Percentiles rank a stretch among this genome's conserved stretches.
Conservation (phyloP, 2,888 invertebrate species). For the Gisinianus flammeolus region DNA sequence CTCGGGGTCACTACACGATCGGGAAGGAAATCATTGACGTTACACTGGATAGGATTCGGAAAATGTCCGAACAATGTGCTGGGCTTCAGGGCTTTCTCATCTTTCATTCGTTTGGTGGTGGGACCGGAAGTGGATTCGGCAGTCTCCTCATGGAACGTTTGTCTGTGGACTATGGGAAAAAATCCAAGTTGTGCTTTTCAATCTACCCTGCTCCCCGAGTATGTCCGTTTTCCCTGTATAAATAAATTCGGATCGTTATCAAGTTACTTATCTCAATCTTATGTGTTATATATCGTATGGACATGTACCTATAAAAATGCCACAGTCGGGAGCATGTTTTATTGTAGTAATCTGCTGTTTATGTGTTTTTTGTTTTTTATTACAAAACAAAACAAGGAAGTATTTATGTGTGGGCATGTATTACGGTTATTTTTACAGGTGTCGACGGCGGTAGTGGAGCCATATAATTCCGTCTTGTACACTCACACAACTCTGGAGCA, state of each 20-base stretch:
- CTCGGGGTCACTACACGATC: conserved; percentile 96
- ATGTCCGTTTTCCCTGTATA: not conserved
- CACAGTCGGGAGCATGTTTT: too few relatives aligned
- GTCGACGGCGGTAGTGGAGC: conserved; percentile 54
- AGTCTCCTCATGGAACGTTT: conserved; percentile 85
- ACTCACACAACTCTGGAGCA: conserved; percentile 65
- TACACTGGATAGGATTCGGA: conserved; percentile 64
- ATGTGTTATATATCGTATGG: too few relatives aligned
- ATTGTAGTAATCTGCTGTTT: too few relatives aligned
- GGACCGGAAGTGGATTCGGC: conserved; percentile 89
- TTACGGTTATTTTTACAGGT: conserved; percentile 38
- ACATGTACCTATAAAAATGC: too few relatives aligned
- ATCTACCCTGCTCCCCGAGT: conserved; percentile 90
- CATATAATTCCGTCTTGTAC: conserved; percentile 36
- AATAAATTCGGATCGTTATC: not conserved
- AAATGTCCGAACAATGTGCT: conserved; percentile 64
- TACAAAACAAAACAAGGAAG: too few relatives aligned
- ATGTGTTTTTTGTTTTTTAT: too few relatives aligned
- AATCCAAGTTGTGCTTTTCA: too few relatives aligned
- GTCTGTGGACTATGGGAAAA: conserved; percentile 82
- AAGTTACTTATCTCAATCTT: too few relatives aligned
- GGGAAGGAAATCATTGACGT: conserved; percentile 65
- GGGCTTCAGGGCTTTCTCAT: conserved; percentile 74
- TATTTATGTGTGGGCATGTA: not conserved
- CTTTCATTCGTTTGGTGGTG: conserved; percentile 90